Conservation (phyloP, 1,140 invertebrate genomes). For the Oedothorax gibbosus region DNA sequence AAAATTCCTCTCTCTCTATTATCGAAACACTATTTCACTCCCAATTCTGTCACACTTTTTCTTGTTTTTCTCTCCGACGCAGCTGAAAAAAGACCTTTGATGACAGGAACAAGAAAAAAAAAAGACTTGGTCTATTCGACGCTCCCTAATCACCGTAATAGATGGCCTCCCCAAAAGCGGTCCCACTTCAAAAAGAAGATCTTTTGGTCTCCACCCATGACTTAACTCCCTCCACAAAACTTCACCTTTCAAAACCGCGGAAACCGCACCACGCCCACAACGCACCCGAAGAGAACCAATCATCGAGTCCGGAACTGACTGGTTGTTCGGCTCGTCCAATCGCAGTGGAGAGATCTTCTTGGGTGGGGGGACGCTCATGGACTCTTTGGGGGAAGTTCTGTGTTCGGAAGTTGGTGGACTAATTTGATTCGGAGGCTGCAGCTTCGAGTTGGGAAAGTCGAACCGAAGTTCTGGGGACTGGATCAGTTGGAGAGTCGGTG, state of each 20-base stretch:
- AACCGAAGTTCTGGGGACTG: slow-evolving; percentile 26
- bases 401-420: too few species aligned
- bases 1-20: too few species aligned
- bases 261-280: slow-evolving; percentile 23
- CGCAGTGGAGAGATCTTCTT: slow-evolving; percentile 8
- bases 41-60: too few species aligned
- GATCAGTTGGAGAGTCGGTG: slow-evolving; percentile 5
- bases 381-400: too few species aligned
- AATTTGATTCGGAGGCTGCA: not conserved
- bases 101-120: not conserved
- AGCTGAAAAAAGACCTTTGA: not conserved
- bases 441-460: not conserved
- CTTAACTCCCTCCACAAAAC: slow-evolving; percentile 1
- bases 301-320: not conserved
- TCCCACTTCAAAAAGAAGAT: slow-evolving; percentile 1
- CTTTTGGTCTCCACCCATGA: slow-evolving; percentile 6
- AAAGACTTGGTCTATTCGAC: slow-evolving; percentile 25
- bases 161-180: slow-evolving; percentile 22
- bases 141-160: slow-evolving; percentile 38
- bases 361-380: not conserved
- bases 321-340: slow-evolving; percentile 1
- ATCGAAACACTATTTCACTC: too few species aligned
- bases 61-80: not conserved
- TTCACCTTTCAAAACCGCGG: too few species aligned
- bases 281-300: slow-evolving; percentile 1